Percentiles rank a stretch among this genome's conserved stretches.
These are phyloP conservation scores for Oegoconia quadripuncta DNA, from an alignment of 2,888 invertebrate genomes.

Conservation along the genomic window DNA sequence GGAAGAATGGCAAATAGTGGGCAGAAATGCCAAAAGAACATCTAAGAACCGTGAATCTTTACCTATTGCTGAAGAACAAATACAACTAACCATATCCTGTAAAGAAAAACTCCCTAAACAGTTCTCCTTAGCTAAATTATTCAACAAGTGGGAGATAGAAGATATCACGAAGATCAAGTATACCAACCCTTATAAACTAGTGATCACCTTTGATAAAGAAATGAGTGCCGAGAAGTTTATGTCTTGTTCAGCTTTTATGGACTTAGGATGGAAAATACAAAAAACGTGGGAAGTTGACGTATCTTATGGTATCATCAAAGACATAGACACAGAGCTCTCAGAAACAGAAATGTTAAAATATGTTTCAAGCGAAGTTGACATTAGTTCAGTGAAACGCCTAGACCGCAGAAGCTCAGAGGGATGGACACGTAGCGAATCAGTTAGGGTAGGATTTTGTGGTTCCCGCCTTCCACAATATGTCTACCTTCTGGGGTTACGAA, in stretches of 20 bases:
- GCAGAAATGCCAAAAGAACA: too few relatives aligned
- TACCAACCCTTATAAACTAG: constrained; percentile 12
- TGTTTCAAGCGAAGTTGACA: constrained; percentile 5
- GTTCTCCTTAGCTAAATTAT: too few relatives aligned
- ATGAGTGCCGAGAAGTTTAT: constrained; percentile 6
- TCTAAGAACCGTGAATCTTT: too few relatives aligned
- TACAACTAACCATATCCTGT: too few relatives aligned
- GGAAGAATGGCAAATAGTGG: too few relatives aligned
- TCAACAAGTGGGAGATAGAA: constrained; percentile 1
- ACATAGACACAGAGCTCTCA: constrained; percentile 20
- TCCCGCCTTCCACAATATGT: constrained; percentile 13
- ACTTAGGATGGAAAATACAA: too few relatives aligned
- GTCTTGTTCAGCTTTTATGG: too few relatives aligned
- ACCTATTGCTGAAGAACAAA: too few relatives aligned
- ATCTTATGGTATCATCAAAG: constrained; percentile 23
- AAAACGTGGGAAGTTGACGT: constrained; percentile 14
- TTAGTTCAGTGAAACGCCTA: constrained; percentile 16
- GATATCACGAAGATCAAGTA: constrained; percentile 7
- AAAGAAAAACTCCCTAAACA: constrained; percentile 8
- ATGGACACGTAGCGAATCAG: constrained; percentile 20
- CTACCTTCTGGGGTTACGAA: constrained; percentile 13
- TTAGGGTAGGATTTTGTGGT: constrained; percentile 22
- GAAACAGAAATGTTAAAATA: constrained; percentile 18
- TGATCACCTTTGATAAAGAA: constrained; percentile 9
- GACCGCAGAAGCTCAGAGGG: constrained; percentile 11